A percentile compares a stretch with the other conserved stretches of the same genome.
Evolutionary conservation across 2,888 invertebrate genomes (phyloP).

Genomic region (Heliconius cydno): DNA sequence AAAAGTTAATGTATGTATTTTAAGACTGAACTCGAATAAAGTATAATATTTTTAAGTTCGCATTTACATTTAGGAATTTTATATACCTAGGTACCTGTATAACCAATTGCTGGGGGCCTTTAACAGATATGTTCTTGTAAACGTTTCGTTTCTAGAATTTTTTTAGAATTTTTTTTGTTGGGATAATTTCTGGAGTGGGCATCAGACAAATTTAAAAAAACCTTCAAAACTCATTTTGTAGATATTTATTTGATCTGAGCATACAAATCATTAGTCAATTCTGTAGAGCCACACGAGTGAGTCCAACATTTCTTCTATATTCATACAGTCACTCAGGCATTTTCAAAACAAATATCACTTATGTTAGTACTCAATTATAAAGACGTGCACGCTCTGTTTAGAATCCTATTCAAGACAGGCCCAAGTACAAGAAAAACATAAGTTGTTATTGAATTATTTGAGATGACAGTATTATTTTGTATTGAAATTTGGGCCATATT

Average conservation of each 20-base stretch:
- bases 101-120: too few species aligned
- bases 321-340: constrained; percentile 61
- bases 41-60: not conserved
- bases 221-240: not conserved
- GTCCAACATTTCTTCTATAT: constrained; percentile 53
- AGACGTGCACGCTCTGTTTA: constrained; percentile 69
- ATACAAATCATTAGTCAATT: not conserved
- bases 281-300: not conserved
- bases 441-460: constrained; percentile 60
- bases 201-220: too few species aligned
- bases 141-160: too few species aligned
- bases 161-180: too few species aligned
- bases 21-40: not conserved
- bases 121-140: too few species aligned
- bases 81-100: not conserved
- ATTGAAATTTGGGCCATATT: constrained; percentile 20
- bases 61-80: not conserved
- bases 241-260: not conserved
- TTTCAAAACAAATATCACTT: constrained; percentile 78
- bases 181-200: too few species aligned
- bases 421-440: constrained; percentile 76
- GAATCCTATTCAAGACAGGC: constrained; percentile 73
- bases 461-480: not conserved
- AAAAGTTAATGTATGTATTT: constrained; percentile 4
- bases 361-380: constrained; percentile 60